A percentile compares a stretch with the other conserved stretches of the same genome.
These are phyloP conservation scores for Malurus splendens DNA, from an alignment of 2,797 vertebrate genomes.

Conservation along the genomic window DNA sequence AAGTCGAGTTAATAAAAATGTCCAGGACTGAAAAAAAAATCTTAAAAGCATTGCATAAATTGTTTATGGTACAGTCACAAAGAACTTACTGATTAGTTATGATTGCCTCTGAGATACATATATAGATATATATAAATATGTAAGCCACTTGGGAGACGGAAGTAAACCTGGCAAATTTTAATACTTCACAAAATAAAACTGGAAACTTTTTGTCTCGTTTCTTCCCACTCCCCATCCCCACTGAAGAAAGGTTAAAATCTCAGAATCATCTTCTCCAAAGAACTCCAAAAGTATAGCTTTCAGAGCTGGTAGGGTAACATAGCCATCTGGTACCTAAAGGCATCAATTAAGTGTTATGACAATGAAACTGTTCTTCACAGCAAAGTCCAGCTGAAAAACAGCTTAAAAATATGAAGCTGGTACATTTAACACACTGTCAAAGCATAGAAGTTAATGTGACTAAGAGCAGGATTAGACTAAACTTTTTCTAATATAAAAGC, in stretches of 20 bases:
- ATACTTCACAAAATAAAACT: neutral
- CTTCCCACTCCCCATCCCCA: neutral
- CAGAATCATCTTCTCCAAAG: neutral
- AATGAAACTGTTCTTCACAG: neutral
- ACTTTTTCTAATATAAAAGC: neutral
- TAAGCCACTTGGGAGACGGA: neutral
- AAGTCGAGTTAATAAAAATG: neutral
- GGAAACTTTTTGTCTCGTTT: accelerated
- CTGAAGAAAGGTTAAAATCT: neutral
- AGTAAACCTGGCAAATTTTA: neutral
- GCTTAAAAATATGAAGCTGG: neutral
- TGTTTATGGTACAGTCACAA: neutral
- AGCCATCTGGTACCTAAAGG: neutral
- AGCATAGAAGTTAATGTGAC: neutral
- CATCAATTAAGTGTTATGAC: neutral
- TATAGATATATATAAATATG: neutral
- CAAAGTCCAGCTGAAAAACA: neutral
- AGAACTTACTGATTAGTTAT: neutral
- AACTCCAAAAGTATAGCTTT: neutral
- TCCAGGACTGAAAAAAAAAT: neutral
- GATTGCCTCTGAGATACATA: neutral
- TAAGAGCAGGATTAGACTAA: neutral
- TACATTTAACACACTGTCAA: neutral
- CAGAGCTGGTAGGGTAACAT: neutral
- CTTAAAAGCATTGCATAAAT: neutral